phyloP scores from a whole-genome alignment of 2,888 invertebrate species.

The Sturmia bella region DNA sequence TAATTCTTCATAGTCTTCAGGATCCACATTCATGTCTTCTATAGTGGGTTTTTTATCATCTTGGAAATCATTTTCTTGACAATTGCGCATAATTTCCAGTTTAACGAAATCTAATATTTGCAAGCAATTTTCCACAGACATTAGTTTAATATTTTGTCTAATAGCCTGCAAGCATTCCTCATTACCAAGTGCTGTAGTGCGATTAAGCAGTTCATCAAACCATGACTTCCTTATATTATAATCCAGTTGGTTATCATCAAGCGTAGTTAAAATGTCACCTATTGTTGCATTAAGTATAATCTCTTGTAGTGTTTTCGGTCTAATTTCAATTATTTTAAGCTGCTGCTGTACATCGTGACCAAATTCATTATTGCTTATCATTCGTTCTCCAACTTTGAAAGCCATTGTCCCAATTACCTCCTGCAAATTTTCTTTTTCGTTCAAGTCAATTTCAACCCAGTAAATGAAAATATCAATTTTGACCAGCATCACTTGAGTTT shows the following conservation, averaged over 20 bases:
- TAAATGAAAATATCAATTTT: constrained; percentile 76
- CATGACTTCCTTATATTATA: constrained; percentile 70
- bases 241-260: constrained; percentile 71
- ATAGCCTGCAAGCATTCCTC: constrained; percentile 77
- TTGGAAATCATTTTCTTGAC: constrained; percentile 47
- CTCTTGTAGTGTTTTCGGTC: constrained; percentile 75
- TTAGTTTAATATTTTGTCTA: constrained; percentile 72
- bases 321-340: constrained; percentile 74
- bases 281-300: constrained; percentile 73
- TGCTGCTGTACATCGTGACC: constrained; percentile 75
- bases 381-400: constrained; percentile 73
- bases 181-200: constrained; percentile 74
- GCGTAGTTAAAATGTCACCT: constrained; percentile 75
- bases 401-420: constrained; percentile 74
- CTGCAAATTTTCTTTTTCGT: constrained; percentile 74
- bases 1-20: constrained; percentile 69
- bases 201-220: constrained; percentile 76
- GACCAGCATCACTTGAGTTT: constrained; percentile 76
- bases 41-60: constrained; percentile 15
- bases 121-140: constrained; percentile 71
- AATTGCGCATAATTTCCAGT: constrained; percentile 58
- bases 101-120: constrained; percentile 73
- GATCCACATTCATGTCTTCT: constrained; percentile 67
- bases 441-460: constrained; percentile 77
- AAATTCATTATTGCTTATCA: constrained; percentile 72